Base-by-base conservation (phyloP, 2,113 vertebrate genomes). In the Glaucomys volans region DNA sequence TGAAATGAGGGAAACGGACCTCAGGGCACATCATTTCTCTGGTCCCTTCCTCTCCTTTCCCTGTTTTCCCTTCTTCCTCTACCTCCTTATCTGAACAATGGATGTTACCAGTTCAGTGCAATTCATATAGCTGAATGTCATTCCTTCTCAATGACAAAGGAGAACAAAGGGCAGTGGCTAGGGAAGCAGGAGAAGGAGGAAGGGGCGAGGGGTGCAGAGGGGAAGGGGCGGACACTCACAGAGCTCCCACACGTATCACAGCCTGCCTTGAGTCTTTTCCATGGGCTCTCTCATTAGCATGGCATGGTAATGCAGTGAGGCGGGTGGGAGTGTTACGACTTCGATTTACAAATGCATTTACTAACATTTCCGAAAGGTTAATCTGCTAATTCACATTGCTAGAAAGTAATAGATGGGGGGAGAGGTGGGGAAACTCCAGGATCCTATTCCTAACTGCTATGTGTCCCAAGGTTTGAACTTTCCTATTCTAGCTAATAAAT, bases 231-330 rank as follows among this genome's bases (percentile, higher is more conserved):
- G 2, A 14, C 1, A 9, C 24, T n/a, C 6, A 2, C 13, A 14
- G 18, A 22, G 22, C 0, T 16, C 32, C 64, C 3, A 72, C 6
- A 7, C 0, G 5, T 3, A 1, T 12, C 28, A 20, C 8, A 44
- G 20, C 7, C n/a, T 32, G 11, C 12, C 32, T n/a, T 50, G 11
- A 35, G 16, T 1, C 0, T 24, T 77, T 28, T 12, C 22, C 14
- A 8, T 11, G 11, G 35, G 4, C 35, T 35, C 9, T 18, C 47
- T 74, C n/a, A 35, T n/a, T 72, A 37, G 66, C 42, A 22, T 30
- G 8, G 35, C 35, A 17, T 3, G 10, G 7, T 37, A 26, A 44
- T 24, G 50, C 18, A 9, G n/a, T 52, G 52, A 4, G 1, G 18
- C 17, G 28, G 26, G 59, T 62, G n/a, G 32, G 3, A 9, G n/a